Conservation (phyloP, 2,797 vertebrate species). For the Neopelma chrysocephalum region DNA sequence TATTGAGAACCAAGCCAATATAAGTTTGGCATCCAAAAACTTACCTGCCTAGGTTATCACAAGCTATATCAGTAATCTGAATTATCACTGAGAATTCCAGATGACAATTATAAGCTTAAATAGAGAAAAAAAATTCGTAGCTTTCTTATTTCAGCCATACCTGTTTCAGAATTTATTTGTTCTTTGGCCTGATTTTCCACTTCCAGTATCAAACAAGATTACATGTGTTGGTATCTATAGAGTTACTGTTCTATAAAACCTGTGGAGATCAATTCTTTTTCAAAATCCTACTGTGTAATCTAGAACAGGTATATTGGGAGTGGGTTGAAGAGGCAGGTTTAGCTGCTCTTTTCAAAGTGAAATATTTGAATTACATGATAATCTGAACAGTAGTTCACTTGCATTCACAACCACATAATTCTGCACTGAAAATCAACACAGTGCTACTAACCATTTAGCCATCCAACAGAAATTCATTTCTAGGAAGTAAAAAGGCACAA, state of each 20-base stretch:
- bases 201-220: background rate
- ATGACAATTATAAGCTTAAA: background rate
- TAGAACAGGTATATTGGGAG: background rate
- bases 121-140: background rate
- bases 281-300: background rate
- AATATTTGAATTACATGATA: background rate
- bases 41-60: background rate
- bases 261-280: background rate
- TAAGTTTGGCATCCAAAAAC: background rate
- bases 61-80: background rate
- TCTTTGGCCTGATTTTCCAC: background rate
- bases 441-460: background rate
- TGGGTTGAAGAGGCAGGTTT: background rate
- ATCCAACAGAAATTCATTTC: background rate
- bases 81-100: background rate
- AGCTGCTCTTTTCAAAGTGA: background rate
- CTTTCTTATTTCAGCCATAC: background rate
- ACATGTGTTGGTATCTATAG: background rate
- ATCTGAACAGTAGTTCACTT: background rate
- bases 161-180: background rate
- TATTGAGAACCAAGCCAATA: background rate
- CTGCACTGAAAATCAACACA: conserved; percentile 12
- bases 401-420: background rate
- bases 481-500: background rate
- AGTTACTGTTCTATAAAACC: background rate